These are phyloP conservation scores for Ecliptopera silaceata DNA, from an alignment of 2,888 invertebrate genomes.

Conservation along the genomic window DNA sequence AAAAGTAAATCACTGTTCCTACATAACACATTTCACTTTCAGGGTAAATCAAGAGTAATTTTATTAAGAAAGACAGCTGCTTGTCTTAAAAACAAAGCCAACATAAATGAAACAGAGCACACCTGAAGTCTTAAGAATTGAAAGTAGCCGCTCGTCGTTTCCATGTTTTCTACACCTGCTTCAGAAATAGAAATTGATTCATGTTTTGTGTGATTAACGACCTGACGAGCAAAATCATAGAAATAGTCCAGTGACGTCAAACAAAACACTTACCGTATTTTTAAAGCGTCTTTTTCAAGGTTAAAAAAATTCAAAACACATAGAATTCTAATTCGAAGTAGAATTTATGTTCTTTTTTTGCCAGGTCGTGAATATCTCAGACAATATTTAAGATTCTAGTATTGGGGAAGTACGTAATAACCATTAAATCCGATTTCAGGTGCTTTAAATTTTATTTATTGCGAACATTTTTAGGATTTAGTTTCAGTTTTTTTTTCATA, in stretches of 20 bases:
- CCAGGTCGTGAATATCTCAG: conserved; percentile 35
- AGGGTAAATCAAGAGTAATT: too few relatives aligned
- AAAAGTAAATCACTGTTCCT: too few relatives aligned
- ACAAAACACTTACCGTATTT: conserved; percentile 58
- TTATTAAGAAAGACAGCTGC: too few relatives aligned
- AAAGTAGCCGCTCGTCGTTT: conserved; percentile 59
- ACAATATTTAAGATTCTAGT: conserved; percentile 10
- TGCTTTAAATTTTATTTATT: too few relatives aligned
- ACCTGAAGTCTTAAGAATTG: conserved; percentile 55
- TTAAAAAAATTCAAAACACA: conserved; percentile 40
- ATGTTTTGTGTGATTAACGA: conserved; percentile 53
- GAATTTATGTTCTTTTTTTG: conserved; percentile 39
- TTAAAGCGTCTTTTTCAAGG: conserved; percentile 49
- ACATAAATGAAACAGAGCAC: conserved; percentile 33
- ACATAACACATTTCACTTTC: too few relatives aligned
- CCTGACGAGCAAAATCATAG: conserved; percentile 53
- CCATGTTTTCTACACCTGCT: conserved; percentile 58
- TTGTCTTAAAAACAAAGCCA: too few relatives aligned
- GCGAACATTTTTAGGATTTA: too few relatives aligned
- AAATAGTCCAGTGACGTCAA: conserved; percentile 74
- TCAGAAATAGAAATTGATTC: conserved; percentile 75
- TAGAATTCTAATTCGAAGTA: conserved; percentile 32
- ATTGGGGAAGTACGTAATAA: too few relatives aligned
- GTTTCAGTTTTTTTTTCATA: too few relatives aligned
- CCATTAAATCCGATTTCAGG: too few relatives aligned